Percentiles rank a stretch among this genome's conserved stretches.
These are phyloP conservation scores for Thalassarche chlororhynchos DNA, from an alignment of 2,113 vertebrate genomes.

Conservation along the genomic window DNA sequence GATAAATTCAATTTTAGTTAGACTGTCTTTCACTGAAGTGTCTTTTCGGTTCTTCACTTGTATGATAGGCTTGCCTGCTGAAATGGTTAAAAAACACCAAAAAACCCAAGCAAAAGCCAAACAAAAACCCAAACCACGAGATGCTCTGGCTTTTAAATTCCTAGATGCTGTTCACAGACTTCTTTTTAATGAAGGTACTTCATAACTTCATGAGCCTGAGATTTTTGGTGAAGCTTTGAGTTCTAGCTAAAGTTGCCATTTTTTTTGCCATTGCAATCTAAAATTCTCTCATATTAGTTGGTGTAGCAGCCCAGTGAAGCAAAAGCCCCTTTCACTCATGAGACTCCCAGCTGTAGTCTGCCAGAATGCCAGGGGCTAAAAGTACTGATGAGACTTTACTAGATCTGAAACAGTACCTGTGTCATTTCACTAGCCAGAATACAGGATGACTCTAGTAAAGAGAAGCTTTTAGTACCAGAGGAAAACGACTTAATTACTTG, in stretches of 20 bases:
- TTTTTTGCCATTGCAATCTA: neutral
- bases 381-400: neutral
- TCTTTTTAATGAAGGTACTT: neutral
- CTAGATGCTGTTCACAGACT: neutral
- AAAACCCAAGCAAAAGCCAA: neutral
- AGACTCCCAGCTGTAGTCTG: neutral
- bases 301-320: neutral
- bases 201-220: neutral
- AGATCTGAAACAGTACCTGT: neutral
- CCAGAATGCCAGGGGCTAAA: neutral
- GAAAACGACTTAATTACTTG: neutral
- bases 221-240: neutral
- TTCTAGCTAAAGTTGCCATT: neutral
- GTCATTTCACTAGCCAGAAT: neutral
- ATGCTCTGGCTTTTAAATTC: neutral
- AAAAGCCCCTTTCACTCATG: neutral
- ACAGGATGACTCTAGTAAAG: neutral
- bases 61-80: neutral
- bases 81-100: neutral
- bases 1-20: neutral
- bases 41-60: neutral
- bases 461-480: neutral
- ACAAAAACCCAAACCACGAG: neutral
- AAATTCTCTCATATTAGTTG: neutral
- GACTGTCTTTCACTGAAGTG: neutral